Conservation (phyloP, 2,888 invertebrate genomes). For the Poecilobothrus nobilitatus region DNA sequence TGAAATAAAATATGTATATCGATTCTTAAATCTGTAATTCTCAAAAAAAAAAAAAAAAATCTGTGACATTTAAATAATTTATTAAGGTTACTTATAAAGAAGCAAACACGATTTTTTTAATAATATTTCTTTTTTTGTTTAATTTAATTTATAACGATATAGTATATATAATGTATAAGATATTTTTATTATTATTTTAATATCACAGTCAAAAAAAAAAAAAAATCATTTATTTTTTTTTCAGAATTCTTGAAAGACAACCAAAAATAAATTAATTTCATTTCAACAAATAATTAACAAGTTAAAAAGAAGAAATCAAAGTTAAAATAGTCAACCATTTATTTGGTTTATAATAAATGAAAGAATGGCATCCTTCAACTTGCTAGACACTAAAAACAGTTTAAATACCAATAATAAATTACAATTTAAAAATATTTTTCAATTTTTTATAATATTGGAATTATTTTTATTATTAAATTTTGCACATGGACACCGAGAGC, state of each 20-base stretch:
- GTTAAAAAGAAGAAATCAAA: not conserved
- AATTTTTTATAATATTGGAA: not conserved
- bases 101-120: not conserved
- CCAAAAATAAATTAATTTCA: not conserved
- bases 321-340: not conserved
- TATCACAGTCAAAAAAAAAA: not conserved
- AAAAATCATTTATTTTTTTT: not conserved
- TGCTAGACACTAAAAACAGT: no score
- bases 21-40: no score
- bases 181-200: not conserved
- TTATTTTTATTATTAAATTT: not conserved
- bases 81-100: not conserved
- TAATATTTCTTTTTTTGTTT: not conserved
- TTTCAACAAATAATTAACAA: not conserved
- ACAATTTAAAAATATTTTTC: not conserved
- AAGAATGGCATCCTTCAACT: no score
- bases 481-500: conserved; percentile 18
- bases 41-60: no score
- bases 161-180: no score
- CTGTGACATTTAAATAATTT: not conserved
- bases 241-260: not conserved
- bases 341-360: no score
- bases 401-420: not conserved
- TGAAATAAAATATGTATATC: no score
- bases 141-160: not conserved